Conservation (phyloP, 2,797 vertebrate species). For the Diplodus sargus region DNA sequence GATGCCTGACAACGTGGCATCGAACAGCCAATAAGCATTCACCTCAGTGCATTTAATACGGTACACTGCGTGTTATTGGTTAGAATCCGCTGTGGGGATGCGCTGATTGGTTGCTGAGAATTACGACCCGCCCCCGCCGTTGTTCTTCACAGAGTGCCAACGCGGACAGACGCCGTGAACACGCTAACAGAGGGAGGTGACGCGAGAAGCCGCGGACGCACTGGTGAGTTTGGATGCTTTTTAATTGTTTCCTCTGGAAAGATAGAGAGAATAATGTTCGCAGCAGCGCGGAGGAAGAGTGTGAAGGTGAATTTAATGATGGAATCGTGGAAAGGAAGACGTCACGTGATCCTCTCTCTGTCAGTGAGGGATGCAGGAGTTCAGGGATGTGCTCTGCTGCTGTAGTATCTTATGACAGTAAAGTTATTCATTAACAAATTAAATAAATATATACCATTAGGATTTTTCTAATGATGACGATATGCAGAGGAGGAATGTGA, state of each 20-base stretch:
- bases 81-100: fast-evolving
- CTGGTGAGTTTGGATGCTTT: slow-evolving; percentile 54
- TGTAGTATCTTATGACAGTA: too few relatives aligned
- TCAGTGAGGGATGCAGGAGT: too few relatives aligned
- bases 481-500: too few relatives aligned
- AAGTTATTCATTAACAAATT: too few relatives aligned
- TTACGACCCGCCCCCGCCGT: slow-evolving; percentile 28
- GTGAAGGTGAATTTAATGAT: background rate
- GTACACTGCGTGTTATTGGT: slow-evolving; percentile 72
- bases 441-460: too few relatives aligned
- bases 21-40: slow-evolving; percentile 77
- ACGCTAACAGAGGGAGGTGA: background rate
- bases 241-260: background rate
- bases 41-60: background rate
- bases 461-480: too few relatives aligned
- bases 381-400: too few relatives aligned
- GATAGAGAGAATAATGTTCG: background rate
- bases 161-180: slow-evolving; percentile 46
- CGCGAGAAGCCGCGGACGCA: background rate
- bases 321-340: background rate
- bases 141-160: slow-evolving; percentile 73
- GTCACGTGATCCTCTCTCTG: too few relatives aligned
- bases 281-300: background rate
- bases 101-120: slow-evolving; percentile 37
- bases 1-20: slow-evolving; percentile 89